Evolutionary conservation across 2,797 vertebrate genomes (phyloP).

Genomic region (Premnoplex brunnescens): DNA sequence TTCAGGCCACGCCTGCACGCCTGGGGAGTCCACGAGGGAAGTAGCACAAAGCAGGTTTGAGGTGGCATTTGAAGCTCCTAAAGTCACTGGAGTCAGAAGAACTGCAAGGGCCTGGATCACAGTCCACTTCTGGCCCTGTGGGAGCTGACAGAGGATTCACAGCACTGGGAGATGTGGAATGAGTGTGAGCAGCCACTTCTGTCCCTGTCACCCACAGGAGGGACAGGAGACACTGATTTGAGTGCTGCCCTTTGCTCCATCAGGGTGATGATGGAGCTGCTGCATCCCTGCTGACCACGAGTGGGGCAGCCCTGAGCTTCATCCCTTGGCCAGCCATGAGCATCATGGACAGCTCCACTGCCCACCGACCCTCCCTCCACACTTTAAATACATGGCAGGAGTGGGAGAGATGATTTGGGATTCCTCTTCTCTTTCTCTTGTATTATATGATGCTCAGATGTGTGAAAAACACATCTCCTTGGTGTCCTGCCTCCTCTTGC

Average conservation of each 20-base stretch:
- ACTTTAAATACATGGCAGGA: not conserved
- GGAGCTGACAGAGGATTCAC: not conserved
- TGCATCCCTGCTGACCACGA: not conserved
- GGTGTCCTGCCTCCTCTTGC: not conserved
- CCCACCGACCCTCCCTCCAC: not conserved
- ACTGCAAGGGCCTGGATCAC: not conserved
- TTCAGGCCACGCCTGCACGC: not conserved
- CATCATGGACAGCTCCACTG: not conserved
- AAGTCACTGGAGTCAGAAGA: not conserved
- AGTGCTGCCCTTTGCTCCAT: not conserved
- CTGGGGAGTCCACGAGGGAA: fast-evolving
- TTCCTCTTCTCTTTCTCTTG: not conserved
- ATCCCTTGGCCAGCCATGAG: not conserved
- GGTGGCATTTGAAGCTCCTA: not conserved
- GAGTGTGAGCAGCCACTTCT: not conserved
- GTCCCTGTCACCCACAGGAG: not conserved
- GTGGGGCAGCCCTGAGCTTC: not conserved
- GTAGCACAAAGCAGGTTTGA: not conserved
- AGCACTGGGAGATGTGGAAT: fast-evolving
- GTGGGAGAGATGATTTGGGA: not conserved
- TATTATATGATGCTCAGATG: fast-evolving
- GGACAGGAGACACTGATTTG: not conserved
- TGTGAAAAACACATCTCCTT: not conserved
- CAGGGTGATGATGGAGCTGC: not conserved
- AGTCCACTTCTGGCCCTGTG: fast-evolving